Evolutionary conservation across 2,797 vertebrate genomes (phyloP), one percentile per base, ranked within the genome.

Genomic region (Erethizon dorsatum): DNA sequence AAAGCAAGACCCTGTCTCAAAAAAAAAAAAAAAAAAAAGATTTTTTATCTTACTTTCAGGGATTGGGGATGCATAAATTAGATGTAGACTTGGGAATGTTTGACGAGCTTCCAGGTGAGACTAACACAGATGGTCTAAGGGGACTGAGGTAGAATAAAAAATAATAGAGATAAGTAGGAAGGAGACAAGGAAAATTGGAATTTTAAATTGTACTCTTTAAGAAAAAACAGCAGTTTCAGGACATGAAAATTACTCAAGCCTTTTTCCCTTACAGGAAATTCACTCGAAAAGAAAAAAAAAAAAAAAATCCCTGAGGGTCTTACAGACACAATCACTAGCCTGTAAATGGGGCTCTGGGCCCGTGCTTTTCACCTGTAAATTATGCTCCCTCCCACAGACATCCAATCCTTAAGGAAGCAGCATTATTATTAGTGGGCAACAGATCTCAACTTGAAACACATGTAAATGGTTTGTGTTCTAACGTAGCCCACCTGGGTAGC

Each of bases 51-150:
- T 54, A 78, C 26, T 54, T 33, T 73, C 20, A 28, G 12, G 41
- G 17, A 90, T 84, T 83, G 52, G 61, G 61, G 75, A 88, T 87
- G 91, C 20, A 45, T 82, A 8, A 87, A 78, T 69, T 20, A 84
- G 18, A 20, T 54, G n/a, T 56, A 45, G 85, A 41, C 12, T n/a
- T 86, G 28, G 31, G 37, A 94, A 33, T 82, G 26, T 79, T 88
- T 88, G 82, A 67, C 18, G 59, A 67, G 41, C 18, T 59, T 88
- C 24, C 12, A 73, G 47, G 50, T 95, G 67, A n/a, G 78, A 88
- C 65, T 77, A 73, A 59, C 45, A 71, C 13, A 85, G 67, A 67
- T 47, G n/a, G 41, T 45, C 73, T 65, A 31, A 91, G 52, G 31
- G 20, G 41, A 41, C n/a, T 28, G 24, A 77, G 22, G 24, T 47